phyloP scores from a whole-genome alignment of 1,140 invertebrate species.

The Zaprionus capensis region DNA sequence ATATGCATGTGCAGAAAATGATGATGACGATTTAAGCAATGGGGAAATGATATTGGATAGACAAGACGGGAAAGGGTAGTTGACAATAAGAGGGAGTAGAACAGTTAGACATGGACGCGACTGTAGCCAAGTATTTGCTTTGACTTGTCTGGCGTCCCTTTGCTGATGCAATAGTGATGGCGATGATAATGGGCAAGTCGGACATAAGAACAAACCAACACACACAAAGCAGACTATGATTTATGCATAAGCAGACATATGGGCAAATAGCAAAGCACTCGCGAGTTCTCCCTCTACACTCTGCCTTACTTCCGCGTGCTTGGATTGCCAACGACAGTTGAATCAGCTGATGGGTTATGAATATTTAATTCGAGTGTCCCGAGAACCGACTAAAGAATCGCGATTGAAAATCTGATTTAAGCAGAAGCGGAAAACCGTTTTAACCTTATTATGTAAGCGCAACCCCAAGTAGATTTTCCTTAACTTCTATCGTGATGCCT shows the following conservation, averaged over 20 bases:
- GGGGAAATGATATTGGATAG: neutral
- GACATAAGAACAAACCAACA: conserved; percentile 8
- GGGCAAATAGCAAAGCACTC: conserved; percentile 40
- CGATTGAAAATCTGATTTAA: conserved; percentile 3
- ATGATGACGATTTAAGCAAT: conserved; percentile 1
- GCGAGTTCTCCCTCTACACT: neutral
- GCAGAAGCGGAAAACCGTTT: neutral
- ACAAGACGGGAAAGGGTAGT: neutral
- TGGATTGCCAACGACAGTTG: conserved; percentile 18
- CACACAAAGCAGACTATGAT: conserved; percentile 51
- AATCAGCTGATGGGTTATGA: conserved; percentile 30
- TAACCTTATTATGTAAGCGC: neutral
- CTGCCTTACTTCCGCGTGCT: conserved; percentile 18
- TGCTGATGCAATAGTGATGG: conserved; percentile 16
- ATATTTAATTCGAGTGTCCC: conserved; percentile 30
- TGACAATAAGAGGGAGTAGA: conserved; percentile 4
- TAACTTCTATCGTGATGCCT: neutral
- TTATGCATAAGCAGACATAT: conserved; percentile 70
- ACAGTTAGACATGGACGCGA: conserved; percentile 43
- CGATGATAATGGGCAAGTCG: conserved; percentile 31
- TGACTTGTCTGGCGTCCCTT: conserved; percentile 10
- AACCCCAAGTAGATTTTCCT: neutral
- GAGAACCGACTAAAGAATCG: neutral
- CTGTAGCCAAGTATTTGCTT: conserved; percentile 24
- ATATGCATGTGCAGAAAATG: neutral